These are phyloP conservation scores for Sander vitreus DNA, from an alignment of 2,113 vertebrate genomes.

Conservation along the genomic window DNA sequence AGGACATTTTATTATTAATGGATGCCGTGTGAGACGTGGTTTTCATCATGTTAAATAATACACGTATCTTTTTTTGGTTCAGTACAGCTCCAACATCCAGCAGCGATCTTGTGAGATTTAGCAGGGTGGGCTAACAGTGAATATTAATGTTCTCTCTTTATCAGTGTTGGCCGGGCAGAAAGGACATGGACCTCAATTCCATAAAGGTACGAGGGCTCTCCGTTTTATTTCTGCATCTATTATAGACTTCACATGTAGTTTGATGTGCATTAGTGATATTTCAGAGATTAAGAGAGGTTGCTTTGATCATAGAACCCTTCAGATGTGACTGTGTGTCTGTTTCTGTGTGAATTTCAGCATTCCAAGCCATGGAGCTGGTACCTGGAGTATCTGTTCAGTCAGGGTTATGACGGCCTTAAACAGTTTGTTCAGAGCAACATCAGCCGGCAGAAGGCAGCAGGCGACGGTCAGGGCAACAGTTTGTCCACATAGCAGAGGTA, in stretches of 20 bases:
- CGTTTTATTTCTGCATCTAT: constrained; percentile 39
- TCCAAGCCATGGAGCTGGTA: constrained; percentile 91
- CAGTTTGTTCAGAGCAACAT: constrained; percentile 88
- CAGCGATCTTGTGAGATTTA: constrained; percentile 60
- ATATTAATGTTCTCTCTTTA: constrained; percentile 74
- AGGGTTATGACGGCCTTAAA: constrained; percentile 89
- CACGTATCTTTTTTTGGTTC: constrained; percentile 65
- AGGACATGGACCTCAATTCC: constrained; percentile 80
- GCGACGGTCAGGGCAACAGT: not conserved
- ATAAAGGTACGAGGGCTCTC: constrained; percentile 87
- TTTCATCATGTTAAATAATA: constrained; percentile 83
- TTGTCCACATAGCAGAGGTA: constrained; percentile 17
- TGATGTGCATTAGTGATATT: constrained; percentile 34
- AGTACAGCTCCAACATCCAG: constrained; percentile 49
- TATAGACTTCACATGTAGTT: constrained; percentile 31
- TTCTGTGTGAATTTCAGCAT: constrained; percentile 65
- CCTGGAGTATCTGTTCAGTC: constrained; percentile 89
- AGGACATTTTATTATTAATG: constrained; percentile 80
- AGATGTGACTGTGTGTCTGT: constrained; percentile 19
- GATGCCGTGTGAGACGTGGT: constrained; percentile 56
- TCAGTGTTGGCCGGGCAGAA: constrained; percentile 86
- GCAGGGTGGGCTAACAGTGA: constrained; percentile 39
- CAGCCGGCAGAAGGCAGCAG: constrained; percentile 44
- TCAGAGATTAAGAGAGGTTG: constrained; percentile 4
- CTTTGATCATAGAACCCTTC: constrained; percentile 27